These are phyloP conservation scores for Conus betulinus DNA, from an alignment of 1,140 invertebrate species.

Conservation along the genomic window DNA sequence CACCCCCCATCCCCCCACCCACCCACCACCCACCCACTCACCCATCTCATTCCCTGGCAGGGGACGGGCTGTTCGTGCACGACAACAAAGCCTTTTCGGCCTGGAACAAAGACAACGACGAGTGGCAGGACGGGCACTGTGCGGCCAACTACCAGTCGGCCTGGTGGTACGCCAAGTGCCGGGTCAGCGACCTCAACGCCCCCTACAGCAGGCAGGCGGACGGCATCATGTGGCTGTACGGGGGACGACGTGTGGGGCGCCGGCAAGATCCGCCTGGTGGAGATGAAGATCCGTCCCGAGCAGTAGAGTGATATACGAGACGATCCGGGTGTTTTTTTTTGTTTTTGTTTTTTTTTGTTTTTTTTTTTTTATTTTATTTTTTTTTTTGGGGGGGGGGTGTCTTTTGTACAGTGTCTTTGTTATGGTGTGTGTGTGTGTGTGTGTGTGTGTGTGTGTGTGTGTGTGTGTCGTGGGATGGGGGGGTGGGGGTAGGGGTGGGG, in stretches of 20 bases:
- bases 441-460: too few species aligned
- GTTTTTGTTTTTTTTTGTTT: too few species aligned
- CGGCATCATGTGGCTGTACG: conserved; percentile 19
- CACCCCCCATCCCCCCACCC: too few species aligned
- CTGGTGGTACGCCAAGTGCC: background rate
- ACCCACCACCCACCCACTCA: too few species aligned
- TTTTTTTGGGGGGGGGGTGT: too few species aligned
- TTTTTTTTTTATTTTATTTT: too few species aligned
- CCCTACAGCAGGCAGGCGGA: background rate
- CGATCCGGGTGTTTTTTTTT: background rate
- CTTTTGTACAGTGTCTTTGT: too few species aligned
- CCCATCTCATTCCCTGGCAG: background rate
- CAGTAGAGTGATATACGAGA: background rate
- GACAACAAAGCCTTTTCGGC: background rate
- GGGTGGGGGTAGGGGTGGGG: too few species aligned
- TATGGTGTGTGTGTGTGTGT: too few species aligned
- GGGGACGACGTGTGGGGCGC: conserved; percentile 3
- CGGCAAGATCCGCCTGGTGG: background rate
- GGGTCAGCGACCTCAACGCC: conserved; percentile 1
- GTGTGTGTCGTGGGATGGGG: too few species aligned
- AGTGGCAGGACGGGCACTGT: background rate
- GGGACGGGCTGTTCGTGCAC: background rate
- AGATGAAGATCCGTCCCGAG: conserved; percentile 11
- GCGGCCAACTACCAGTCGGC: background rate
- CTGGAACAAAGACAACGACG: background rate